Evolutionary conservation across 1,140 invertebrate genomes (phyloP), one percentile per base, ranked within the genome.

Genomic region (Zaprionus ghesquierei): DNA sequence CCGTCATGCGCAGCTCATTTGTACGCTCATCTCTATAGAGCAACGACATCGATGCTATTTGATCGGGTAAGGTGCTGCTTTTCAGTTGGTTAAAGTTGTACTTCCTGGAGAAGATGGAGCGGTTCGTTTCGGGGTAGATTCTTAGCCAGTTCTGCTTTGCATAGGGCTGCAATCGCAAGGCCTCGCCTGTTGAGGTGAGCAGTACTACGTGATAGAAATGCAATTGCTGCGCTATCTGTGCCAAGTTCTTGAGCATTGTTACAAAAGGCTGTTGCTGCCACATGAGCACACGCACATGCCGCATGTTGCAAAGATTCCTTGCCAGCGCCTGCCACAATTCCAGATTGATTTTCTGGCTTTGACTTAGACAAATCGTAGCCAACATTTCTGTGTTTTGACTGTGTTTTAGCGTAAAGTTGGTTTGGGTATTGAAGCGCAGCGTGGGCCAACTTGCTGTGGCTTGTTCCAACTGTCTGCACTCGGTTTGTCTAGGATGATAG

Each of bases 311-410:
- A 1, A 87, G 61, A 65, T 70, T 84, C 9, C 10, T 29, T 23
- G 78, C 79, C 35, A 87, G 35, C 1, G 76, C 69, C 44, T 65
- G 63, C 79, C 82, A 86, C 18, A 89, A 27, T n/a, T 70, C 64
- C 15, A 13, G 13, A 50, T 86, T 66, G 58, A 41, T 41, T 3
- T 33, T 6, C 13, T 6, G 4, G 6, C 63, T 41, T 8, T 54
- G 58, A 5, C 61, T 71, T 9, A 53, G 41, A 27, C 76, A 79
- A 2, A 82, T 22, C 1, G 89, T 20, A 0, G 63, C 79, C 22
- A 86, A 8, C 58, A 89, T 62, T 64, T 86, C 69, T 0, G 44
- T 54, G 41, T 61, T 86, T 1, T 44, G 62, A 2, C 10, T 68
- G 5, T 25, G 15, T 5, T 22, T 54, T 1, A 87, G 22, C 27